Base-by-base conservation (phyloP, 1,140 invertebrate species). In the Cyclina sinensis region DNA sequence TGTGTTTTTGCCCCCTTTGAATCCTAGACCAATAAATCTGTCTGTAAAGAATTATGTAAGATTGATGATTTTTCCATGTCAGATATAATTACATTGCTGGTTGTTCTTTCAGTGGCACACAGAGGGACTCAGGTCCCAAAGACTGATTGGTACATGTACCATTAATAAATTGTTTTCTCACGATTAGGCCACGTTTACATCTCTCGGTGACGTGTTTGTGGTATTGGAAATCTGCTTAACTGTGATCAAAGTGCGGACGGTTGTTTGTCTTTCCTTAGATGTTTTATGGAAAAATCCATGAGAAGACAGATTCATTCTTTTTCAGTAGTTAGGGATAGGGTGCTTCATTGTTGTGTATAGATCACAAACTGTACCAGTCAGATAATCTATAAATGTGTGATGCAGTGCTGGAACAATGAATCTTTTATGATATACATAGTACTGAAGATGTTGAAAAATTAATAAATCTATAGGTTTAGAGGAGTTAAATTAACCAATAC, bases 151-250 rank as follows among this genome's bases (percentile, higher is more conserved):
- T 54, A 16, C 43, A 9, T 46, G 7, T 46, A 18, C 21, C 21
- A 54, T 54, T 18, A 3, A n/a, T 3, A 54, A 54, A 54, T 54
- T 18, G 14, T 54, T n/a, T 43, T 43, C 14, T 43, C 43, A 4
- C 14, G 54, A 57, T 57, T 57, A 57, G 24, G 54, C 16, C 27
- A 5, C 1, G n/a, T 65, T 24, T 30, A 65, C n/a, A 70, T 70
- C 11, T 70, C 18, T 1, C 24, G 18, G 14, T 39, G 65, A 62
- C 24, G 24, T 70, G 65, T 70, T 70, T 70, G 32, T 70, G 14
- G 4, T 70, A 70, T 37, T 70, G 65, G 65, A 70, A 70, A 70
- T 70, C 65, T 32, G 37, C 65, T 70, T 70, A 27, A n/a, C 32
- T 39, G 65, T 70, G 9, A 70, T 70, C 65, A 70, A 70, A 70